A percentile compares a stretch with the other conserved stretches of the same genome.
Conservation (phyloP, 2,888 invertebrate genomes). For the Tanaodytes sp. region DNA sequence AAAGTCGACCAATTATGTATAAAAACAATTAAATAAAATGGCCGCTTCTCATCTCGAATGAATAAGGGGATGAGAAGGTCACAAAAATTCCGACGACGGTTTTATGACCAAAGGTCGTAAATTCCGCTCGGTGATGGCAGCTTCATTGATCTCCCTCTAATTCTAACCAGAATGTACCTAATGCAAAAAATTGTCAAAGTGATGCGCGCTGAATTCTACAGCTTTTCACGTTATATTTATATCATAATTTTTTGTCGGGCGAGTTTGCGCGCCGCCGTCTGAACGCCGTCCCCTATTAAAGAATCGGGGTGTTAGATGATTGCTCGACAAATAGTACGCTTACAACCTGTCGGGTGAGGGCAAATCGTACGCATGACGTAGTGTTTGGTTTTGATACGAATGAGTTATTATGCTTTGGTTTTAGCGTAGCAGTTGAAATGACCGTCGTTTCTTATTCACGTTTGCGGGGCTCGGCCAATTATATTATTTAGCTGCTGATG, state of each 20-base stretch:
- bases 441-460: conserved; percentile 48
- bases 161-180: conserved; percentile 65
- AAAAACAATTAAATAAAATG: conserved; percentile 66
- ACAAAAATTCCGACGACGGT: conserved; percentile 61
- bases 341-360: conserved; percentile 59
- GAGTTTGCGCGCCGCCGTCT: conserved; percentile 15
- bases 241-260: conserved; percentile 36
- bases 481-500: conserved; percentile 55
- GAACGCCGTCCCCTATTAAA: conserved; percentile 32
- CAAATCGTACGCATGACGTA: conserved; percentile 54
- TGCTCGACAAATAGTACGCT: conserved; percentile 63
- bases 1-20: conserved; percentile 70
- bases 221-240: conserved; percentile 43
- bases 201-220: conserved; percentile 27
- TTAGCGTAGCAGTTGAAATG: conserved; percentile 48
- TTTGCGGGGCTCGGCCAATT: conserved; percentile 65
- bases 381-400: conserved; percentile 53
- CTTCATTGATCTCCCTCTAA: conserved; percentile 60
- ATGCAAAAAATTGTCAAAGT: conserved; percentile 43
- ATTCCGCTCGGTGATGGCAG: conserved; percentile 63
- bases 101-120: conserved; percentile 70
- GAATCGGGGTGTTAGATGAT: conserved; percentile 51
- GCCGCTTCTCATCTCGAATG: conserved; percentile 45
- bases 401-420: conserved; percentile 48
- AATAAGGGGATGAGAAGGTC: conserved; percentile 46